Evolutionary conservation across 2,888 invertebrate genomes (phyloP).

Genomic region (Cataglyphis altisquamis): DNA sequence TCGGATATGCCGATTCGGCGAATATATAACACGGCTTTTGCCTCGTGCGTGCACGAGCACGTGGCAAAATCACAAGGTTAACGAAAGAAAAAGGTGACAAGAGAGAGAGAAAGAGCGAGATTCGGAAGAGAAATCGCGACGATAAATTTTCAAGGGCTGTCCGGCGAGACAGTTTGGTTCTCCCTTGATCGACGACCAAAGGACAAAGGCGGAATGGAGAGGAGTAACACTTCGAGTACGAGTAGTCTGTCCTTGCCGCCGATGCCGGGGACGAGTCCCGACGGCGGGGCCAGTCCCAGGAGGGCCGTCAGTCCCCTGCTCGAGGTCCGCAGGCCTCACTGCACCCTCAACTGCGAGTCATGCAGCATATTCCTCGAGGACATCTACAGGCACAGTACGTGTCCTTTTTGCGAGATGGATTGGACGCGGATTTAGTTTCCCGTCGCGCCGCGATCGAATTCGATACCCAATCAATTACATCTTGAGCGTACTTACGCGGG

Average conservation of each 20-base stretch:
- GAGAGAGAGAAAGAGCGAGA: background rate
- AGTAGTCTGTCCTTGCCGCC: conserved; percentile 83
- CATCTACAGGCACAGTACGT: conserved; percentile 88
- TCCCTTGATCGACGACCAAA: conserved; percentile 21
- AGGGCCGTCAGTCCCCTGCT: conserved; percentile 91
- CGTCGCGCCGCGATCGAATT: conserved; percentile 9
- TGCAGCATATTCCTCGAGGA: conserved; percentile 91
- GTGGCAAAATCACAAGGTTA: background rate
- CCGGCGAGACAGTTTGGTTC: conserved; percentile 28
- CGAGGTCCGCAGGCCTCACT: conserved; percentile 91
- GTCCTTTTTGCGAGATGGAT: conserved; percentile 41
- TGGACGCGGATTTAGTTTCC: conserved; percentile 14
- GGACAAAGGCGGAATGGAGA: conserved; percentile 77
- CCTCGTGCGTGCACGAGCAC: conserved; percentile 3
- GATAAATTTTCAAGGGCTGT: conserved; percentile 41
- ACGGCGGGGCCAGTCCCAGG: conserved; percentile 87
- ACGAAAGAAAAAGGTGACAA: background rate
- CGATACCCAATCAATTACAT: conserved; percentile 6
- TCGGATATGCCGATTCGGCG: conserved; percentile 30
- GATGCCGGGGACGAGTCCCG: conserved; percentile 82
- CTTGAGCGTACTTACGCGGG: background rate
- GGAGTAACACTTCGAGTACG: conserved; percentile 82
- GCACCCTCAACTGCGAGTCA: conserved; percentile 91
- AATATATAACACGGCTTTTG: background rate
- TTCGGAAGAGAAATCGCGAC: conserved; percentile 23